Evolutionary conservation across 2,797 vertebrate genomes (phyloP).

Genomic region (Melanogrammus aeglefinus): DNA sequence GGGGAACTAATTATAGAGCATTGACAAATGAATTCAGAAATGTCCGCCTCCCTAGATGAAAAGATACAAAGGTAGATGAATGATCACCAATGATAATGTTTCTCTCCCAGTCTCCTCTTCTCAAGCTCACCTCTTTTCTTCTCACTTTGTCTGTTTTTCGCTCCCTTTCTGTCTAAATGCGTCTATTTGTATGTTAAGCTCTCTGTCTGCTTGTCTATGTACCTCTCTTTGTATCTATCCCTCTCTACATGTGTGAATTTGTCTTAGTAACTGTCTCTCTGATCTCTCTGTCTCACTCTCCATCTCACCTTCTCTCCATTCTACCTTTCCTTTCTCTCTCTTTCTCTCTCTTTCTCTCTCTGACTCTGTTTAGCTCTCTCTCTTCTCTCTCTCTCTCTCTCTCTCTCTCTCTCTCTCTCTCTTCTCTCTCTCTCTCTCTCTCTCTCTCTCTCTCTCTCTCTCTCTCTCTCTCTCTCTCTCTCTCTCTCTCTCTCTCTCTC

Average conservation of each 20-base stretch:
- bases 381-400: background rate
- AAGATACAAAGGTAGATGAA: constrained; percentile 26
- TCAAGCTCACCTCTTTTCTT: constrained; percentile 9
- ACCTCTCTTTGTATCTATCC: background rate
- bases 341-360: background rate
- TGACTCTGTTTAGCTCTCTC: background rate
- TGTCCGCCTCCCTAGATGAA: constrained; percentile 47
- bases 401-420: background rate
- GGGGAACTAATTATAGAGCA: constrained; percentile 58
- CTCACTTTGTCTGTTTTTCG: constrained; percentile 23
- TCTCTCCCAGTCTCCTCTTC: background rate
- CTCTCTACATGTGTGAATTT: constrained; percentile 10
- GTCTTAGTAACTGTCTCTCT: constrained; percentile 16
- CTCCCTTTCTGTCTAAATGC: background rate
- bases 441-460: background rate
- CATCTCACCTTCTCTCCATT: background rate
- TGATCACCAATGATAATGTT: background rate
- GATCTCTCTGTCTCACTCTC: background rate
- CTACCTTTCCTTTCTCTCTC: constrained; percentile 27
- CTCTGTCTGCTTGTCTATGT: constrained; percentile 9
- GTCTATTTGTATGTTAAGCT: constrained; percentile 17
- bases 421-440: background rate
- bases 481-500: background rate
- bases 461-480: background rate
- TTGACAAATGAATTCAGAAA: constrained; percentile 54